phyloP scores from a whole-genome alignment of 2,113 vertebrate genomes.

The Pluvianellus socialis region DNA sequence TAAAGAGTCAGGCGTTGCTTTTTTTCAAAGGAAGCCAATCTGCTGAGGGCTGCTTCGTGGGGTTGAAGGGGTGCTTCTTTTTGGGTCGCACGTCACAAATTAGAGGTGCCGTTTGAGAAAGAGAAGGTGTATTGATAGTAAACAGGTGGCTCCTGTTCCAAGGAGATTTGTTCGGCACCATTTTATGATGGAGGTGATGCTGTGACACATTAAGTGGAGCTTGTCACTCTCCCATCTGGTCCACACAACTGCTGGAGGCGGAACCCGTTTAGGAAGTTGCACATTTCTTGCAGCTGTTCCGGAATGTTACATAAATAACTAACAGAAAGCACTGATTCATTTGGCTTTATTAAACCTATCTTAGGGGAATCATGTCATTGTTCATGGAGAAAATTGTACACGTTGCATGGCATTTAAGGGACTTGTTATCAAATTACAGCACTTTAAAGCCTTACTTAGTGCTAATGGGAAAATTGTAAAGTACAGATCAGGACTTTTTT shows the following conservation, averaged over 20 bases:
- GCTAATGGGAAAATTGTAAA: conserved; percentile 62
- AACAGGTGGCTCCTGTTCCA: conserved; percentile 73
- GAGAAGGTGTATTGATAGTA: conserved; percentile 68
- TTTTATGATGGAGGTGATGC: conserved; percentile 68
- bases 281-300: conserved; percentile 60
- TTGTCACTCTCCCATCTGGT: conserved; percentile 75
- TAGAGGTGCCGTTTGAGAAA: conserved; percentile 46
- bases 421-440: conserved; percentile 56
- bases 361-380: conserved; percentile 60
- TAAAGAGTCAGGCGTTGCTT: conserved; percentile 36
- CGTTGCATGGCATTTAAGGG: conserved; percentile 28
- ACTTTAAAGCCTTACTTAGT: conserved; percentile 29
- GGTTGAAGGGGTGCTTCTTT: conserved; percentile 16
- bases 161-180: conserved; percentile 63
- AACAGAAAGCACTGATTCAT: conserved; percentile 53
- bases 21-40: conserved; percentile 22
- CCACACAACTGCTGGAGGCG: conserved; percentile 73
- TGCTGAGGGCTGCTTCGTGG: not conserved
- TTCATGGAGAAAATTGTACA: conserved; percentile 58
- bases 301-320: conserved; percentile 67
- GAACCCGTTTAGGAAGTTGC: conserved; percentile 59
- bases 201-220: conserved; percentile 71
- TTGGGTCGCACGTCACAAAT: conserved; percentile 52
- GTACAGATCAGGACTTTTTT: conserved; percentile 44
- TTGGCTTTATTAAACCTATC: conserved; percentile 67